Evolutionary conservation across 2,888 invertebrate species (phyloP), one percentile per base, ranked within the genome.

Genomic region (Molorchus minor): DNA sequence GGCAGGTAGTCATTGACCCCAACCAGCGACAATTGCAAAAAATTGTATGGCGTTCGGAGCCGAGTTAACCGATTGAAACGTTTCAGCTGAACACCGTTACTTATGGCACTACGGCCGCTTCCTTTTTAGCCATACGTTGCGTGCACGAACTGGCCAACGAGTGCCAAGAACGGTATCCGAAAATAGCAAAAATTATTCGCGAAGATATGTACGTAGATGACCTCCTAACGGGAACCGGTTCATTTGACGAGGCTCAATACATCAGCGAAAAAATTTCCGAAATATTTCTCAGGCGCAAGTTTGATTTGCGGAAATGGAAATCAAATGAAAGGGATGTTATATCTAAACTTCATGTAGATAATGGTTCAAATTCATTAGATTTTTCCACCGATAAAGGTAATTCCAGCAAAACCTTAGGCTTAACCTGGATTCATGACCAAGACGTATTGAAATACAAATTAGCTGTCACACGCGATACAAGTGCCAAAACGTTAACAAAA

Each of bases 161-260:
- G 43, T 40, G 47, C 20, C 38, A 55, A 19, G 2, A 3, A 1
- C 17, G 51, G 0, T 10, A 46, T 41, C 61, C 58, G n/a, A 20
- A 35, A 5, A 40, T 61, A 2, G 47, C 56, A 8, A 40, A 52
- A 1, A 58, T 64, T 1, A 64, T 64, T 20, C n/a, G 33, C 33
- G 41, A 65, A 8, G 58, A 65, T 35, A 57, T 67, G 51, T 67
- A 67, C 19, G 59, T 67, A 1, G 65, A 65, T 13, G 62, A 67
- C 45, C 15, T 67, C 12, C 41, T 67, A 2, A 58, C 58, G 3
- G 20, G 46, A 2, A 30, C 25, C 4, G 57, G 62, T 36, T 13
- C 49, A n/a, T 7, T 12, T 15, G 43, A 61, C 35, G 52, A 58
- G 17, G 62, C 57, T 1, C n/a, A 16, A n/a, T 20, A 40, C 7